These are phyloP conservation scores for Euwallacea fornicatus DNA, from an alignment of 1,140 invertebrate genomes.

Conservation along the genomic window DNA sequence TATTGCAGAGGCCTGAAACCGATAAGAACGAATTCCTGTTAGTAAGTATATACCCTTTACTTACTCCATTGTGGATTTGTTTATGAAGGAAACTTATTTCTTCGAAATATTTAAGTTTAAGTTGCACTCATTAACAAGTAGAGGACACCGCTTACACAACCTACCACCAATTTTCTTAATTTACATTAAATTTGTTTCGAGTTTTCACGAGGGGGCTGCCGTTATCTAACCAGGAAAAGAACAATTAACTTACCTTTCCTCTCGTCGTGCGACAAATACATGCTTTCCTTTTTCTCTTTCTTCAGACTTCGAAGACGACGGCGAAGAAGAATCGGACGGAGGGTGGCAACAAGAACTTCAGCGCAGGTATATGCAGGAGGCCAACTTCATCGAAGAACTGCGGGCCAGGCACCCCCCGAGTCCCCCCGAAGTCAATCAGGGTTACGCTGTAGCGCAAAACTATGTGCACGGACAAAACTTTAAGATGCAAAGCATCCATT, in stretches of 20 bases:
- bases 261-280: background rate
- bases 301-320: constrained; percentile 56
- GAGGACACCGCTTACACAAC: too few species aligned
- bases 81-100: too few species aligned
- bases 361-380: constrained; percentile 65
- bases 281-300: constrained; percentile 9
- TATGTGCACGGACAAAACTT: constrained; percentile 40
- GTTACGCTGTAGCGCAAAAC: constrained; percentile 35
- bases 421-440: constrained; percentile 45
- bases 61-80: too few species aligned
- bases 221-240: too few species aligned
- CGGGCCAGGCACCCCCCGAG: constrained; percentile 58
- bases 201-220: too few species aligned
- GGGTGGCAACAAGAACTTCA: constrained; percentile 69
- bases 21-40: too few species aligned
- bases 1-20: constrained; percentile 45
- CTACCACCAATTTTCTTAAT: too few species aligned
- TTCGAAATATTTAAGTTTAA: too few species aligned
- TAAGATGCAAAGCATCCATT: constrained; percentile 38
- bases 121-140: too few species aligned
- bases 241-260: too few species aligned
- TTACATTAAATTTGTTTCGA: too few species aligned
- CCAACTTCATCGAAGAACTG: constrained; percentile 65
- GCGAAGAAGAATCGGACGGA: constrained; percentile 59
- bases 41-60: too few species aligned